Base-by-base conservation (phyloP, 2,797 vertebrate genomes). In the Poeciliopsis presidionis region DNA sequence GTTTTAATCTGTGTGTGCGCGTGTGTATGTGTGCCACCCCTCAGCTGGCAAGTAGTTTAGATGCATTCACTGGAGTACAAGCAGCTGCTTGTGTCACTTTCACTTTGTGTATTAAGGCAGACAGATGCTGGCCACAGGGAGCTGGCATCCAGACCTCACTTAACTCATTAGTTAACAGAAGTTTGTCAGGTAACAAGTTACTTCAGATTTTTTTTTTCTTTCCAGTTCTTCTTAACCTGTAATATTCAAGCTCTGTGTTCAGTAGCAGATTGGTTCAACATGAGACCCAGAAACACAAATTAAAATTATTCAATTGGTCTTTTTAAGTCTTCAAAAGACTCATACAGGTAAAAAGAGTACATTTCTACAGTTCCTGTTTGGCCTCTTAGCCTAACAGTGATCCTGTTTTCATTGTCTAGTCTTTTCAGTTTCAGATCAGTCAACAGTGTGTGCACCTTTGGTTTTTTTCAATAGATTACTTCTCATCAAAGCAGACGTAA, bases 1-100 rank as follows among this genome's bases (percentile, higher is more conserved):
- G 59, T 77, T 74, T 84, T 67, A 51, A 80, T 79, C 67, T 73
- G 39, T 5, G 46, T 55, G 41, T 43, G 46, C 5, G 46, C 2
- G 46, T 2, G 46, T 18, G 46, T 47, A 14, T 47, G 46, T 18
- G 46, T 16, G 46, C 46, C 47, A 75, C 85, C 76, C 81, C 43
- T 71, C 20, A 20, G 30, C 28, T 80, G 77, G 84, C 71, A 85
- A 79, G 79, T 74, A 90, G 80, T 79, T 85, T 80, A 76, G 84
- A 69, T 86, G 84, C 65, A 59, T 69, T 77, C 39, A 63, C 73
- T 75, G 70, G 43, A 79, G 72, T 79, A 22, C 1, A 65, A 73
- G 70, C 74, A 30, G 63, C 18, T 65, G 57, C 81, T 73, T 28
- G 53, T 74, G 39, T 59, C 51, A 55, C 39, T 74, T 43, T 43